A percentile compares a stretch with the other conserved stretches of the same genome.
These are phyloP conservation scores for Papilio gigon DNA, from an alignment of 2,888 invertebrate genomes.

Conservation along the genomic window DNA sequence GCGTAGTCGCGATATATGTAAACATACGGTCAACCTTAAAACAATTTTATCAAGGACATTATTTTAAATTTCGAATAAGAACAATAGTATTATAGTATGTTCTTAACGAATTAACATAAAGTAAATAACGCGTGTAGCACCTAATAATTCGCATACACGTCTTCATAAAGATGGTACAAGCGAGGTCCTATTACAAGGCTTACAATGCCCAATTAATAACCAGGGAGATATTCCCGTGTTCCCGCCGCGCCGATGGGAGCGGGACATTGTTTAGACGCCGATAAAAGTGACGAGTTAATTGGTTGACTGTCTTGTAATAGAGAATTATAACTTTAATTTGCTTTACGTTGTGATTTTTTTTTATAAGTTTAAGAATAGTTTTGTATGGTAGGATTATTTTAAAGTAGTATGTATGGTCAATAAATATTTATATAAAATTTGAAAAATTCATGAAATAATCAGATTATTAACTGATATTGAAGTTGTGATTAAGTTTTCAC, in stretches of 20 bases:
- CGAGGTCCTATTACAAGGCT: conserved; percentile 53
- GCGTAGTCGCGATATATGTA: neutral
- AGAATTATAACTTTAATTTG: conserved; percentile 11
- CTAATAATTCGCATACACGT: conserved; percentile 48
- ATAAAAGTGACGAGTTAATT: conserved; percentile 41
- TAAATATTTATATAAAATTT: too few relatives aligned
- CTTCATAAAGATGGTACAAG: conserved; percentile 56
- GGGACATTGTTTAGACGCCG: conserved; percentile 28
- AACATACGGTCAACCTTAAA: too few relatives aligned
- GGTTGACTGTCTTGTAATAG: conserved; percentile 22
- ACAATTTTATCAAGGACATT: neutral
- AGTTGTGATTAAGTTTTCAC: too few relatives aligned
- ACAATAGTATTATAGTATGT: neutral
- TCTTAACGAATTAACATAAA: conserved; percentile 11
- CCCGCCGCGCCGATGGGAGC: conserved; percentile 8
- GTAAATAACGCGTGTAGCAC: conserved; percentile 39
- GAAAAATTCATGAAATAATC: too few relatives aligned
- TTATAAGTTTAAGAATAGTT: neutral
- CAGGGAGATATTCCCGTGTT: conserved; percentile 26
- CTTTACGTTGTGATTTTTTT: neutral
- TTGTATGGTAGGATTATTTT: too few relatives aligned
- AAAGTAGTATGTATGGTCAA: too few relatives aligned
- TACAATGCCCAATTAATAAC: conserved; percentile 61
- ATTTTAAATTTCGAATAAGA: neutral
- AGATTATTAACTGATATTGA: too few relatives aligned